Conservation (phyloP, 1,140 invertebrate genomes). For the Drosophila kanapiae region DNA sequence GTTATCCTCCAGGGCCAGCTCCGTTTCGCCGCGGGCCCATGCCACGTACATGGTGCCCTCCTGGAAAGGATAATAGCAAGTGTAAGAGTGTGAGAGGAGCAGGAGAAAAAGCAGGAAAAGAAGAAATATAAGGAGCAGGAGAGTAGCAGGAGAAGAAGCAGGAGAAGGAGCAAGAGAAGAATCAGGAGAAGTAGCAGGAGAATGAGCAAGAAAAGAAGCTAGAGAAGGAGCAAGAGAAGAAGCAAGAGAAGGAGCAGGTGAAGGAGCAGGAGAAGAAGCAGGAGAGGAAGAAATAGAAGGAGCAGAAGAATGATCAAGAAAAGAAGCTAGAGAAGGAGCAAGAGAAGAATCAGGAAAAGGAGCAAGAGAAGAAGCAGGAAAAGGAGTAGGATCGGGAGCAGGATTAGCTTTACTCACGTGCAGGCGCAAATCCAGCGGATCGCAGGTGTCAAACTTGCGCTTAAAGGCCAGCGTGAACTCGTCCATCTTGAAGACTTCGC, state of each 20-base stretch:
- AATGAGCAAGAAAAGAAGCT: too few species aligned
- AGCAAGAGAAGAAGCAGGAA: not conserved
- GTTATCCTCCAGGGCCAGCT: constrained; percentile 84
- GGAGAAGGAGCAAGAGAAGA: too few species aligned
- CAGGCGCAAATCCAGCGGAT: constrained; percentile 94
- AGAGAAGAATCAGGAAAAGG: too few species aligned
- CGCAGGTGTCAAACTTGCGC: constrained; percentile 96
- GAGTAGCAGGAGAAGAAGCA: too few species aligned
- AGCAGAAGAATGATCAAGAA: too few species aligned
- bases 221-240: too few species aligned
- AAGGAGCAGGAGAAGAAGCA: too few species aligned
- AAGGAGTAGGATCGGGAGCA: not conserved
- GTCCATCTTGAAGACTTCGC: constrained; percentile 89
- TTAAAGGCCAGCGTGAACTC: constrained; percentile 90
- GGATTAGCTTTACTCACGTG: constrained; percentile 87
- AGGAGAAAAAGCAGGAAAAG: not conserved
- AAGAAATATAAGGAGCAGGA: not conserved
- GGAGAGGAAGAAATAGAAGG: too few species aligned
- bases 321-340: too few species aligned
- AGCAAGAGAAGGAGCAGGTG: too few species aligned
- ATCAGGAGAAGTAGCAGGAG: too few species aligned
- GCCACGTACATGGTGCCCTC: constrained; percentile 91
- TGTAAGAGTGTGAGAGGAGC: too few species aligned
- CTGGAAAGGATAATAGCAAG: constrained; percentile 75
- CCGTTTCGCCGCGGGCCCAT: constrained; percentile 87